Conservation (phyloP, 2,113 vertebrate species). For the Plectropomus leopardus region DNA sequence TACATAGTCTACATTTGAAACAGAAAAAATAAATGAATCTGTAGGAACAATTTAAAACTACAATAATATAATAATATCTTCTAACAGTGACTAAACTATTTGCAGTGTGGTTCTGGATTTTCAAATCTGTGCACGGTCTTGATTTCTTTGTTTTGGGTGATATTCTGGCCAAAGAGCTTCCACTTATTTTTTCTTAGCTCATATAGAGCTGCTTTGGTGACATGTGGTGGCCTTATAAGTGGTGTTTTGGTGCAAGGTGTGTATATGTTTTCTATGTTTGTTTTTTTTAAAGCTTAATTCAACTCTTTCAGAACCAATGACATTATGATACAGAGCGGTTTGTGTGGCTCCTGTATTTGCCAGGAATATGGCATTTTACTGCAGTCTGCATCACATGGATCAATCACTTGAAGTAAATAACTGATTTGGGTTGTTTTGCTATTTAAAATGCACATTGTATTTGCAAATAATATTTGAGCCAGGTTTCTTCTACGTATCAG, state of each 20-base stretch:
- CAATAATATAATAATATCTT: no score
- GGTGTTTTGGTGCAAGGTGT: slow-evolving; percentile 14
- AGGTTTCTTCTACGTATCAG: no score
- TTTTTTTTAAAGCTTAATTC: no score
- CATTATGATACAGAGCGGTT: background rate
- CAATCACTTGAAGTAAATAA: background rate
- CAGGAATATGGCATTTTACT: background rate
- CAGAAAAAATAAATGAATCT: no score
- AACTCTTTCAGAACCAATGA: background rate
- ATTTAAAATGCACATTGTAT: background rate
- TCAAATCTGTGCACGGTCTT: slow-evolving; percentile 30
- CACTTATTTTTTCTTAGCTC: background rate
- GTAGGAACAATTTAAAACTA: no score
- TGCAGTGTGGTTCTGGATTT: background rate
- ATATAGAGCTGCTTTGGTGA: slow-evolving; percentile 10
- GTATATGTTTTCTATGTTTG: background rate
- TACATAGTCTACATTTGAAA: no score
- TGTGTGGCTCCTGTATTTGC: background rate
- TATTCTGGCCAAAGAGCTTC: background rate
- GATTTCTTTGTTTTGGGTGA: slow-evolving; percentile 14
- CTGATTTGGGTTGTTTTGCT: background rate
- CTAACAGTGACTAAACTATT: background rate
- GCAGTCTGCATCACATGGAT: background rate
- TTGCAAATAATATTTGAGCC: background rate
- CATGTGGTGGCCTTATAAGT: background rate